Evolutionary conservation across 2,797 vertebrate species (phyloP).

Genomic region (Epinephelus malabaricus): DNA sequence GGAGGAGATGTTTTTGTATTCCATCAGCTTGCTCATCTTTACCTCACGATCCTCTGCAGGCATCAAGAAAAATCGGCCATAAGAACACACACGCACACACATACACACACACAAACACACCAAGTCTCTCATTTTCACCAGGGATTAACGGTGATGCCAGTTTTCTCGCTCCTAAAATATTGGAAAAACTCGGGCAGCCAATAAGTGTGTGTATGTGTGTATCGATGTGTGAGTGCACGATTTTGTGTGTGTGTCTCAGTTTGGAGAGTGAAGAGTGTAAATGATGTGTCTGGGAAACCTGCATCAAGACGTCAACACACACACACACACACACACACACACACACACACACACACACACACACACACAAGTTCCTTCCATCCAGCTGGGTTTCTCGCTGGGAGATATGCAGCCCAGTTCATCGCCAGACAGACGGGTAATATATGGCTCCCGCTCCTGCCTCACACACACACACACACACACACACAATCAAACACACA

Average conservation of each 20-base stretch:
- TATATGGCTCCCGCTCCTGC: constrained; percentile 69
- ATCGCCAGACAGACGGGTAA: constrained; percentile 80
- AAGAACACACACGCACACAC: constrained; percentile 7
- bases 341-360: constrained; percentile 50
- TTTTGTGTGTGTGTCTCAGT: constrained; percentile 51
- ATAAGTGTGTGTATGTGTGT: constrained; percentile 25
- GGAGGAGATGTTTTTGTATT: constrained; percentile 65
- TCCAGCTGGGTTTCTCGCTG: constrained; percentile 79
- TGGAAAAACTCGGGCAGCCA: constrained; percentile 78
- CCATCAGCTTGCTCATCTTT: constrained; percentile 56
- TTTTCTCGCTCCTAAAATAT: constrained; percentile 77
- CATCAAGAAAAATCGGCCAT: constrained; percentile 14
- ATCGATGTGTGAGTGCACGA: constrained; percentile 16
- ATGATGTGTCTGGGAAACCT: constrained; percentile 79
- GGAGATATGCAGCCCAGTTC: constrained; percentile 77
- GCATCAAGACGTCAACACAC: constrained; percentile 62
- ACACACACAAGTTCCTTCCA: constrained; percentile 52
- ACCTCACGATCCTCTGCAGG: constrained; percentile 32
- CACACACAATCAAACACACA: constrained; percentile 20
- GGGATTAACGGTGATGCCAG: constrained; percentile 76
- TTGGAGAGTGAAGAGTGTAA: constrained; percentile 70
- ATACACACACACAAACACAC: constrained; percentile 20
- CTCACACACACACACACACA: constrained; percentile 31
- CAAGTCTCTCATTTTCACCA: constrained; percentile 47
- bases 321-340: constrained; percentile 34